Conservation (phyloP, 2,113 vertebrate genomes). For the Catharus fuscescens region DNA sequence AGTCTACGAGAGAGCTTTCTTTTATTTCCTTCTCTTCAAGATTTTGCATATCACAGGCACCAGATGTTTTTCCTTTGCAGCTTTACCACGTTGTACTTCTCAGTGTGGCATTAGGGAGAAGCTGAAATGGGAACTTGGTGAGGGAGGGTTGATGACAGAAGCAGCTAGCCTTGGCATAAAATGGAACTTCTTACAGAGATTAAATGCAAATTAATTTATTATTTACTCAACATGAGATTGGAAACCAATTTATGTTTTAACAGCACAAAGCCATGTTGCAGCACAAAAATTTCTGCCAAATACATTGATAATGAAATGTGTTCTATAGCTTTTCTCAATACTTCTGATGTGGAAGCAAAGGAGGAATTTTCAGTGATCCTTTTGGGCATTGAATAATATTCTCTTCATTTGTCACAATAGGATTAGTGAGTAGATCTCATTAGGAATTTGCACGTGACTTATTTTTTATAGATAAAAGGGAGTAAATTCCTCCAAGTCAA, state of each 20-base stretch:
- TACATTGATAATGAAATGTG: background rate
- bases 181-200: background rate
- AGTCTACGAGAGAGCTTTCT: background rate
- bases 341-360: background rate
- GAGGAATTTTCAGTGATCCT: constrained; percentile 24
- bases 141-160: constrained; percentile 16
- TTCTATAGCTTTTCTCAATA: background rate
- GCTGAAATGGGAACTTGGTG: background rate
- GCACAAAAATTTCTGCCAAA: background rate
- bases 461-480: constrained; percentile 53
- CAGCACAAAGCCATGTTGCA: background rate
- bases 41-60: constrained; percentile 25
- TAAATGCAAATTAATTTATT: constrained; percentile 12
- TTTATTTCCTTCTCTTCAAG: background rate
- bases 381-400: constrained; percentile 34
- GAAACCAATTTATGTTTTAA: background rate
- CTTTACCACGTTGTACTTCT: background rate
- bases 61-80: constrained; percentile 34
- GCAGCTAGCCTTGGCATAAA: background rate
- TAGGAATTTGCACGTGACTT: constrained; percentile 59
- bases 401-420: constrained; percentile 44
- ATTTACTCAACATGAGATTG: background rate
- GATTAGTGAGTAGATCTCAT: constrained; percentile 62
- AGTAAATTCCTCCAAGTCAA: constrained; percentile 58
- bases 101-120: background rate